Evolutionary conservation across 2,113 vertebrate genomes (phyloP).

Genomic region (Vicugna pacos): DNA sequence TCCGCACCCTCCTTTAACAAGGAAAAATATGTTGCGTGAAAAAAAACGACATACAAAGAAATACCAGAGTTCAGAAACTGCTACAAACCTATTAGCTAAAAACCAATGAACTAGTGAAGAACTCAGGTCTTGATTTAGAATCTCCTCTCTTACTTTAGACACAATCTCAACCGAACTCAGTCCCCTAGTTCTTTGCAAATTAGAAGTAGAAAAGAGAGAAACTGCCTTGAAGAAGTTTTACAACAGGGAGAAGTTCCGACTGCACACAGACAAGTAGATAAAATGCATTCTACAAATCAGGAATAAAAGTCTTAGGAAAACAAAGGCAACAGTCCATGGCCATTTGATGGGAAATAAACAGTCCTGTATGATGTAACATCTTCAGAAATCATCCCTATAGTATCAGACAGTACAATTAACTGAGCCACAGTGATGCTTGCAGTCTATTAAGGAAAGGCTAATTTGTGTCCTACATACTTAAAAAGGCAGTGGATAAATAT

Average conservation of each 20-base stretch:
- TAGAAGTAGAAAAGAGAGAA: background rate
- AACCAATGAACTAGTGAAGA: background rate
- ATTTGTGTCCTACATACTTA: background rate
- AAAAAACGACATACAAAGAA: background rate
- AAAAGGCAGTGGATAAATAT: conserved; percentile 13
- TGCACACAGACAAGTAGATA: background rate
- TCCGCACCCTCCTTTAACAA: background rate
- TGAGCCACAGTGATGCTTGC: background rate
- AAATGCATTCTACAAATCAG: background rate
- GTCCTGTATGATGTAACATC: background rate
- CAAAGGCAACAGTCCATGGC: background rate
- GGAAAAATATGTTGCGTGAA: background rate
- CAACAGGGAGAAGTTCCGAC: background rate
- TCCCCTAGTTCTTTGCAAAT: background rate
- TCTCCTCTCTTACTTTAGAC: background rate
- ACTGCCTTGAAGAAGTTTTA: background rate
- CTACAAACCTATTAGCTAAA: background rate
- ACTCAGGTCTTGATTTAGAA: background rate
- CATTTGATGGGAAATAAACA: background rate
- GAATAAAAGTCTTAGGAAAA: background rate
- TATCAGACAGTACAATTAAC: background rate
- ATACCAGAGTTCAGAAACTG: conserved; percentile 19
- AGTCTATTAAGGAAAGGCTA: background rate
- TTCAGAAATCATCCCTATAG: background rate
- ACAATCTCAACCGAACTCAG: background rate